Base-by-base conservation (phyloP, 2,888 invertebrate species). In the Cyrtodaria siliqua region DNA sequence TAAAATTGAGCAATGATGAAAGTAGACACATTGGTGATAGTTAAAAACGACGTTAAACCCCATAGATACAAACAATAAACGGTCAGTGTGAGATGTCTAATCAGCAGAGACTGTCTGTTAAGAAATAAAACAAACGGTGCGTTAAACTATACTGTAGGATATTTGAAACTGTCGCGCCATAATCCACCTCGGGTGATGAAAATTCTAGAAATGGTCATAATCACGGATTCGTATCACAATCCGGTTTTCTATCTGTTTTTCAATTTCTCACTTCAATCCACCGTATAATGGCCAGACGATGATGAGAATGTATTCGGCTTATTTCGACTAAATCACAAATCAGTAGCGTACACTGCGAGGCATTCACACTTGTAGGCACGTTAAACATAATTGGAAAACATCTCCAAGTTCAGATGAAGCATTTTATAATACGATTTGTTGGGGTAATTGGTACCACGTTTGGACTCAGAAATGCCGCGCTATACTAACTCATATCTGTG, bases 241-340 rank as follows among this genome's bases (percentile, higher is more conserved):
- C 14, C 24, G 14, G 14, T 52, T 52, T 23, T 73, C 57, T 53
- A 52, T 40, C 69, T 50, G 55, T 68, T 49, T 73, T 83, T 76
- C 80, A 83, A 80, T 83, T 83, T 83, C 68, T 78, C 67, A 72
- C 78, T 61, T 63, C 80, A 80, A 47, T 79, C 78, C 75, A 70
- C 70, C 78, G 78, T 78, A 80, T 80, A 83, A 83, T 80, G 52
- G 27, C 44, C 16, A 12, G 33, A 47, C 18, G 62, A 57, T 68
- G 67, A 67, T 67, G 24, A 42, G 73, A 56, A 62, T 67, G 29
- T 56, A 50, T 50, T 62, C 52, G 59, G 60, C 59, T 72, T 72
- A 72, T 59, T 64, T 64, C 29, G 42, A 16, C 62, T 64, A 59
- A 52, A 60, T 72, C 72, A 72, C 72, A 72, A 72, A 72, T 72